Percentiles rank a stretch among this genome's conserved stretches.
Evolutionary conservation across 2,797 vertebrate genomes (phyloP).

Genomic region (Pangasius mekongensis): DNA sequence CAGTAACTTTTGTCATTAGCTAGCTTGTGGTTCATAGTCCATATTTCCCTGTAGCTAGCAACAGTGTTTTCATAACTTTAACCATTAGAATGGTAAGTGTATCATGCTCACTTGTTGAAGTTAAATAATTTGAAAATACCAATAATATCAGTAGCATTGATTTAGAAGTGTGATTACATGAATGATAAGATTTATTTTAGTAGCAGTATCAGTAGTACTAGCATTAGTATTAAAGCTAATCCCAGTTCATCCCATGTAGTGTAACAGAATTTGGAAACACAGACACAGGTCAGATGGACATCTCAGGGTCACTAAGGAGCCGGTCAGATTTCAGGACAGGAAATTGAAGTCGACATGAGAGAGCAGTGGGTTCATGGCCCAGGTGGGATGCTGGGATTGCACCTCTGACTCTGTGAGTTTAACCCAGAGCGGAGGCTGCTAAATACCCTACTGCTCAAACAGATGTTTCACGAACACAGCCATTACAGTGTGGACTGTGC

Average conservation of each 20-base stretch:
- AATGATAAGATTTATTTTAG: not conserved
- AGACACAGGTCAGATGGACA: slow-evolving; percentile 9
- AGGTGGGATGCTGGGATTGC: slow-evolving; percentile 39
- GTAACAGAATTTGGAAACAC: not conserved
- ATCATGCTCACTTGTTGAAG: not conserved
- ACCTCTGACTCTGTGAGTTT: slow-evolving; percentile 31
- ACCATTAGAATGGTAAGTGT: not conserved
- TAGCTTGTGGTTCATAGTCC: not conserved
- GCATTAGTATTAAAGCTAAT: not conserved
- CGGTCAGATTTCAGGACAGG: slow-evolving; percentile 23
- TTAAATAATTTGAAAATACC: not conserved
- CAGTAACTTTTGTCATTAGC: not conserved
- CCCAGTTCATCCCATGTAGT: not conserved
- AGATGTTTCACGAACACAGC: slow-evolving; percentile 10
- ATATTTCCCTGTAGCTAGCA: not conserved
- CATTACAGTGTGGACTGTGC: not conserved
- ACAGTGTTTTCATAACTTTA: not conserved
- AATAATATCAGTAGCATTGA: not conserved
- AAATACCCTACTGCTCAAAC: slow-evolving; percentile 16
- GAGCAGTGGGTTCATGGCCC: slow-evolving; percentile 44
- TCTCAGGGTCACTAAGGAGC: slow-evolving; percentile 45
- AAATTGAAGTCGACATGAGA: slow-evolving; percentile 65
- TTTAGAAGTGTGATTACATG: not conserved
- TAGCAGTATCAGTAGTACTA: not conserved
- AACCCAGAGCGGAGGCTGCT: slow-evolving; percentile 23